phyloP scores from a whole-genome alignment of 2,797 vertebrate species.

The Gallirallus australis region DNA sequence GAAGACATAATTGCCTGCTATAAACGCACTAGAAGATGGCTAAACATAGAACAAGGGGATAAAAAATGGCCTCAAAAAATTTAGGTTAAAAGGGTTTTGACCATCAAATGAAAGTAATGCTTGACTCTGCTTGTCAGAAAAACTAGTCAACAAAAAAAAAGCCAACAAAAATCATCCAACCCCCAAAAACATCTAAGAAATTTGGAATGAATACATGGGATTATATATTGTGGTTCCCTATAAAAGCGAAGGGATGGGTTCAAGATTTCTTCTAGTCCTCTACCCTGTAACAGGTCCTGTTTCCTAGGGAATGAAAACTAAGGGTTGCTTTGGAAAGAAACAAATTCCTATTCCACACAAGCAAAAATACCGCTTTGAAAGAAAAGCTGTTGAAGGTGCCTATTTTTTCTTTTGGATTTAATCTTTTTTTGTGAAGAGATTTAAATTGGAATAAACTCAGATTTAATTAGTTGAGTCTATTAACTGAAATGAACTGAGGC shows the following conservation, averaged over 20 bases:
- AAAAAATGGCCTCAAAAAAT: neutral
- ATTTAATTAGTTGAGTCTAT: neutral
- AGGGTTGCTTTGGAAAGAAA: neutral
- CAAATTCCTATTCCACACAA: neutral
- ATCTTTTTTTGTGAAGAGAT: neutral
- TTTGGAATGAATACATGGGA: neutral
- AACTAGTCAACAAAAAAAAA: neutral
- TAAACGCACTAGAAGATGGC: neutral
- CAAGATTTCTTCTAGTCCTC: neutral
- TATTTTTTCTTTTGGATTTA: neutral
- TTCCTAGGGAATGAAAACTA: neutral
- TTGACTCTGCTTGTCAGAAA: neutral
- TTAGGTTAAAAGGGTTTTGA: neutral
- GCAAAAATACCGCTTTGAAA: neutral
- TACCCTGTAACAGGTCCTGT: neutral
- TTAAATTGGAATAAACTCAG: neutral
- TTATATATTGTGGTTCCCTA: neutral
- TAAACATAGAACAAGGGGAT: neutral
- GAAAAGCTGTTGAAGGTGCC: neutral
- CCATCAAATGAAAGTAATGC: neutral
- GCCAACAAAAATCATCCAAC: fast-evolving
- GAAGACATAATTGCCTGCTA: neutral
- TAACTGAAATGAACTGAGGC: neutral
- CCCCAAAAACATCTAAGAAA: neutral
- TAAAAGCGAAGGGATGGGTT: neutral